Evolutionary conservation across 2,888 invertebrate species (phyloP).

Genomic region (Eilema caniola): DNA sequence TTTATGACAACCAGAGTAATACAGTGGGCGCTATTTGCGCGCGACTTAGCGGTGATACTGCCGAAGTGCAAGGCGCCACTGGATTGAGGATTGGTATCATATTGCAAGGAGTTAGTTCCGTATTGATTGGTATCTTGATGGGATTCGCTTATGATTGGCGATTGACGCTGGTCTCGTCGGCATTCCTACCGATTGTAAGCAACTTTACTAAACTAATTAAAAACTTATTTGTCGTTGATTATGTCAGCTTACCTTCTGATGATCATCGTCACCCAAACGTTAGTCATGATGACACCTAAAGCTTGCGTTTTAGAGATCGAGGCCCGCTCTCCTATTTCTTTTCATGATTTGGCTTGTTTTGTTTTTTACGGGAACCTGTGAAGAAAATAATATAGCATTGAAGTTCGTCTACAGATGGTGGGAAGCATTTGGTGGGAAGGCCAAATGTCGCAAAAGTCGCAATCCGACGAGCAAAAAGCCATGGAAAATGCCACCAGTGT

Average conservation of each 20-base stretch:
- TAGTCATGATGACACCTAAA: too few relatives aligned
- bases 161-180: slow-evolving; percentile 87
- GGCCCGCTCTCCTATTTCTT: too few relatives aligned
- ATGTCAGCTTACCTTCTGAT: too few relatives aligned
- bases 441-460: slow-evolving; percentile 85
- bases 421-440: slow-evolving; percentile 89
- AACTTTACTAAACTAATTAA: not conserved
- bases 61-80: slow-evolving; percentile 89
- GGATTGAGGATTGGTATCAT: slow-evolving; percentile 88
- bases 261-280: too few relatives aligned
- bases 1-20: slow-evolving; percentile 88
- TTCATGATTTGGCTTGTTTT: too few relatives aligned
- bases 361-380: too few relatives aligned
- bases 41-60: slow-evolving; percentile 88
- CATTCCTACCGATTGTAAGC: slow-evolving; percentile 87
- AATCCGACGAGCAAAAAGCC: slow-evolving; percentile 86
- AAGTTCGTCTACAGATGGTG: slow-evolving; percentile 70
- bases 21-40: slow-evolving; percentile 89
- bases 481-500: slow-evolving; percentile 88
- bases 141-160: slow-evolving; percentile 88
- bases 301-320: too few relatives aligned
- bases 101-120: slow-evolving; percentile 87
- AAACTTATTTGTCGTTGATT: too few relatives aligned
- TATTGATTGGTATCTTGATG: slow-evolving; percentile 86
- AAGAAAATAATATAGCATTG: not conserved